These are phyloP conservation scores for Drosophila flavopinicola DNA, from an alignment of 2,888 invertebrate species.

Conservation along the genomic window DNA sequence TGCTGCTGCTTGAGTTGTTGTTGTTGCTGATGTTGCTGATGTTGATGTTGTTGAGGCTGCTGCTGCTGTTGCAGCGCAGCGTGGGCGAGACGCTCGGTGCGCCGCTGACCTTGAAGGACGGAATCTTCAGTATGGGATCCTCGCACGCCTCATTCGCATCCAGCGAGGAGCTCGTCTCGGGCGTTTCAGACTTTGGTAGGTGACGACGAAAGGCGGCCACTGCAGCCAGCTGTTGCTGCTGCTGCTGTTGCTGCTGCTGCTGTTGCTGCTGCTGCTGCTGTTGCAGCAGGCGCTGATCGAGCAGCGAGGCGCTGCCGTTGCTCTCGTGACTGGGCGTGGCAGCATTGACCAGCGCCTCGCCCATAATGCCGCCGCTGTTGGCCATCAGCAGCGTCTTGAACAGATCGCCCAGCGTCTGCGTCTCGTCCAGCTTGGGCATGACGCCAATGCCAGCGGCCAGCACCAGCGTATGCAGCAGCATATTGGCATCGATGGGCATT, in stretches of 20 bases:
- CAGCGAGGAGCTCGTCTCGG: constrained; percentile 84
- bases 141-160: constrained; percentile 85
- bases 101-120: constrained; percentile 92
- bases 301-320: constrained; percentile 67
- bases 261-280: constrained; percentile 76
- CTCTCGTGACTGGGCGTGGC: constrained; percentile 49
- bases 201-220: constrained; percentile 75
- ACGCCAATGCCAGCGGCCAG: constrained; percentile 76
- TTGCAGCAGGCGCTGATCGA: constrained; percentile 76
- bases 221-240: constrained; percentile 72
- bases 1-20: constrained; percentile 74
- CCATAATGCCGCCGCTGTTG: constrained; percentile 61
- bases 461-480: constrained; percentile 81
- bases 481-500: constrained; percentile 76
- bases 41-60: constrained; percentile 83
- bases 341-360: constrained; percentile 58
- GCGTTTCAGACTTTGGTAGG: constrained; percentile 85
- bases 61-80: constrained; percentile 46
- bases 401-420: constrained; percentile 80
- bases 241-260: constrained; percentile 76
- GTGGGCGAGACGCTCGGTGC: constrained; percentile 80
- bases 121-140: constrained; percentile 94
- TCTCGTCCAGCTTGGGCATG: constrained; percentile 77
- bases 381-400: constrained; percentile 80
- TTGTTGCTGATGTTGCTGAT: constrained; percentile 66